Percentiles rank a stretch among this genome's conserved stretches.
phyloP scores from a whole-genome alignment of 2,888 invertebrate genomes.

The Chloromyia formosa region DNA sequence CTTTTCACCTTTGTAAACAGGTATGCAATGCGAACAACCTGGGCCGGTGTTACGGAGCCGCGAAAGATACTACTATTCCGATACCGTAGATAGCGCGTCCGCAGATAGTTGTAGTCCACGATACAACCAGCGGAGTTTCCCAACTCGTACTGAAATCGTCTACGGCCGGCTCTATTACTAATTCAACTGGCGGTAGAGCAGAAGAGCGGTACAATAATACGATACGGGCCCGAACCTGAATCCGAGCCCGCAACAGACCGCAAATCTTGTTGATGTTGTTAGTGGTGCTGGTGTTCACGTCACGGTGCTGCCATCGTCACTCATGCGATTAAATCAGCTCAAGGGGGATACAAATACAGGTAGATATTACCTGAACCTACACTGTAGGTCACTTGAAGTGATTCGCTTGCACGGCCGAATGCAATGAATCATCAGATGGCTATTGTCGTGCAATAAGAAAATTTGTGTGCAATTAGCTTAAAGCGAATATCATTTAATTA shows the following conservation, averaged over 20 bases:
- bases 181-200: constrained; percentile 23
- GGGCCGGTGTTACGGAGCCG: constrained; percentile 1
- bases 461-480: too few species aligned
- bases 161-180: background rate
- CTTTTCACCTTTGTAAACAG: constrained; percentile 14
- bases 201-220: background rate
- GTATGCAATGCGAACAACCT: background rate
- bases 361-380: constrained; percentile 1
- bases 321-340: constrained; percentile 29
- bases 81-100: background rate
- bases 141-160: constrained; percentile 24
- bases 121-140: constrained; percentile 11
- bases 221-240: background rate
- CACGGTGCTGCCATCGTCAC: constrained; percentile 25
- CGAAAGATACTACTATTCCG: background rate
- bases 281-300: background rate
- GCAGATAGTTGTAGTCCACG: too few species aligned
- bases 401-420: background rate
- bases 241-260: background rate
- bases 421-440: too few species aligned
- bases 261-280: background rate
- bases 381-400: background rate
- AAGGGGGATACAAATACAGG: constrained; percentile 7
- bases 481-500: too few species aligned
- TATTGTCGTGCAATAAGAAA: too few species aligned